Evolutionary conservation across 2,113 vertebrate genomes (phyloP).

Genomic region (Cygnus buccinator): DNA sequence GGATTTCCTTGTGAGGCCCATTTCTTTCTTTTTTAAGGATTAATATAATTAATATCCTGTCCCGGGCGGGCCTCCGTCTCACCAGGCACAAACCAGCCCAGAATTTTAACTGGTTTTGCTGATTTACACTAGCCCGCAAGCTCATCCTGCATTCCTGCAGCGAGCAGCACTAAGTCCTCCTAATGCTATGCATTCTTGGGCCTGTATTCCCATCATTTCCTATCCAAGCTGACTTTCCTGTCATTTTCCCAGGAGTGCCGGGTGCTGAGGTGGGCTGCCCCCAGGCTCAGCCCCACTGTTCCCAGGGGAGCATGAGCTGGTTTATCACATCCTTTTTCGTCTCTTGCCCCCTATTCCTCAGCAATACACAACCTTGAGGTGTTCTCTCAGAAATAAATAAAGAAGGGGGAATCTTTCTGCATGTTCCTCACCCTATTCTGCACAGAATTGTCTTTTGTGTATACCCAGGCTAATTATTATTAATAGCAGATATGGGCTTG

Average conservation of each 20-base stretch:
- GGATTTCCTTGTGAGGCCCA: constrained; percentile 39
- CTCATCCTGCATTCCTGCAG: not conserved
- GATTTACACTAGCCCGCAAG: not conserved
- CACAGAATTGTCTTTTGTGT: not conserved
- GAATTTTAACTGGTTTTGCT: constrained; percentile 34
- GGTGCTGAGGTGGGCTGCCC: not conserved
- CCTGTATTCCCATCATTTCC: accelerated
- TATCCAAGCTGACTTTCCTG: accelerated
- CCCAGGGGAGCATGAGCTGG: not conserved
- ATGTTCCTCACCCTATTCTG: not conserved
- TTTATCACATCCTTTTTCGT: not conserved
- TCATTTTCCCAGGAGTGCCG: not conserved
- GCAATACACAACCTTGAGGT: not conserved
- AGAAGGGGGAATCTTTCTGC: not conserved
- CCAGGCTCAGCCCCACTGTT: not conserved
- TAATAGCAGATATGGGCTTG: constrained; percentile 84
- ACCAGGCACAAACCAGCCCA: not conserved
- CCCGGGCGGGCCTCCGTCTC: not conserved
- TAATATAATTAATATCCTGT: constrained; percentile 57
- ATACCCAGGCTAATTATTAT: constrained; percentile 85
- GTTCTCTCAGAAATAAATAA: not conserved
- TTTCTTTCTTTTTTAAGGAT: constrained; percentile 53
- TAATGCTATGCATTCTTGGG: not conserved
- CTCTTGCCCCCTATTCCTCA: not conserved
- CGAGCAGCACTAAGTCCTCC: not conserved